These are phyloP conservation scores for Daubentonia madagascariensis DNA, from an alignment of 2,113 vertebrate genomes.

Conservation along the genomic window DNA sequence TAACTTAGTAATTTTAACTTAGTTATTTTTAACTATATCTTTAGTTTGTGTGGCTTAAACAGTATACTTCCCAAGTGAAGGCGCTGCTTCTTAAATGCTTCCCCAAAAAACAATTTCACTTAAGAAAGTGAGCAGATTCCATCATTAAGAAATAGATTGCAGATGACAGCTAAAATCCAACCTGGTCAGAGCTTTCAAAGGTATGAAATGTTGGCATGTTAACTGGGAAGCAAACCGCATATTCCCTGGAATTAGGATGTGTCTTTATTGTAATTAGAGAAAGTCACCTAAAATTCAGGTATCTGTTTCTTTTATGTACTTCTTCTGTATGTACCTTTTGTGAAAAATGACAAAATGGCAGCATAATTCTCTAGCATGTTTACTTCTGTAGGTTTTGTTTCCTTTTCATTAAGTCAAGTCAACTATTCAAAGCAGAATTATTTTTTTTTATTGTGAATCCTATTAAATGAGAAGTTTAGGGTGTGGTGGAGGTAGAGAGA, in stretches of 20 bases:
- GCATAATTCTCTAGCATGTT: neutral
- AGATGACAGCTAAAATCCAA: neutral
- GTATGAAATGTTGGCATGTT: neutral
- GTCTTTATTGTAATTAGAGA: neutral
- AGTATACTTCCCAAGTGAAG: neutral
- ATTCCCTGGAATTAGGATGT: neutral
- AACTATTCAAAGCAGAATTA: neutral
- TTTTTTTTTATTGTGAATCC: neutral
- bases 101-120: neutral
- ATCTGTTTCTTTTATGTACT: neutral
- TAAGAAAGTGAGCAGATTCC: neutral
- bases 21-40: neutral
- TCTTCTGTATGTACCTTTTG: neutral
- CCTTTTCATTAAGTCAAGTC: neutral
- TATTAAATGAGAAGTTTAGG: neutral
- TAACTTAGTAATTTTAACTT: neutral
- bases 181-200: neutral
- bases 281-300: neutral
- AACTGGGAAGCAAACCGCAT: neutral
- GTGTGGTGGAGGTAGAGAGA: neutral
- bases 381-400: neutral
- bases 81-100: neutral
- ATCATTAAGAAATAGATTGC: slow-evolving; percentile 19
- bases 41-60: neutral
- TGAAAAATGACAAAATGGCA: neutral